Evolutionary conservation across 92 coral and sea anemone genomes (phyloP), one percentile per base, ranked within the genome.

Genomic region (Palythoa caribaeorum): DNA sequence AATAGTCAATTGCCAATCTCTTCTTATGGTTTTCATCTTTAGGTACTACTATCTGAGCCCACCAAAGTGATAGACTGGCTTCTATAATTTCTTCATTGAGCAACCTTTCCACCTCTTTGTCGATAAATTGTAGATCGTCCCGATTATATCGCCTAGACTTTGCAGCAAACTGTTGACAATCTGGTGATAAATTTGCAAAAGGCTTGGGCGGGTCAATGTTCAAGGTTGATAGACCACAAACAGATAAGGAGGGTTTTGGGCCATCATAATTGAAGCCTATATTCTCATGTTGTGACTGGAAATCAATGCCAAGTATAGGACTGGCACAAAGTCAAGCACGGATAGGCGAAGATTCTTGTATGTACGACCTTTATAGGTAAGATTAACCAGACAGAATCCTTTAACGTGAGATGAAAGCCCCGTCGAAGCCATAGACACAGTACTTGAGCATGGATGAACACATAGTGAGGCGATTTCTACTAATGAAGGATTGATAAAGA

Each of bases 241-340:
- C 88, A 52, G 90, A 89, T 54, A 86, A 78, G 8, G 94, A 55
- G 51, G 92, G 94, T 86, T 92, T 63, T 6, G 92, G 28, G 50
- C 92, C 94, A 20, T 92, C 92, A 77, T 89, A 92, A 28, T 81
- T 47, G 88, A 92, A 92, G 21, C 28, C 28, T 28, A 91, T 85
- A 53, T 92, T 90, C 36, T 87, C 79, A 66, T 92, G 89, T 83
- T 92, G 90, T 28, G 92, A 92, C 62, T 92, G 92, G 73, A 92
- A 92, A 39, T 85, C 94, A 28, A 92, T 83, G 12, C 92, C 92
- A 55, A 90, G 90, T 77, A 89, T 92, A 19, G 86, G 89, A 55
- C 90, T 92, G 40, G 94, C 88, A 65, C 92, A 89, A 63, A 92
- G 92, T 86, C 90, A 83, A 92, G 84, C 11, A 89, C 79, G 47